These are phyloP conservation scores for Drosophila takahashii DNA, from an alignment of 1,140 invertebrate species.

Conservation along the genomic window DNA sequence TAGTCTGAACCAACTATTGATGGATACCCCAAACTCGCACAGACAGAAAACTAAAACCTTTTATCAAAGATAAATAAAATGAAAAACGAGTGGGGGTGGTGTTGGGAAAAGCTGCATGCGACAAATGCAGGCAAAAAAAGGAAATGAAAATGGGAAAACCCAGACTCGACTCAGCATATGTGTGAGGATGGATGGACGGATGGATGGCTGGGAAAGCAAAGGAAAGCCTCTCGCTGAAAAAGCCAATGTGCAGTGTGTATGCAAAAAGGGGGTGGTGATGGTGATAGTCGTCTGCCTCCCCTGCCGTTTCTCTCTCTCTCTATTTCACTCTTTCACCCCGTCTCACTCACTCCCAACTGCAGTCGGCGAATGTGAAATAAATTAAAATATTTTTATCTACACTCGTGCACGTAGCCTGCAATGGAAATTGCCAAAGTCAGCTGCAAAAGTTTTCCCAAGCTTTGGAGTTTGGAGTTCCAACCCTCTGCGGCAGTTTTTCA, in stretches of 20 bases:
- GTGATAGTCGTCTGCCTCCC: slow-evolving; percentile 16
- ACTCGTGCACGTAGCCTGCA: slow-evolving; percentile 71
- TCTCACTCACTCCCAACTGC: slow-evolving; percentile 36
- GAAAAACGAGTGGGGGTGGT: slow-evolving; percentile 23
- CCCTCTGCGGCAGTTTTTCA: slow-evolving; percentile 18
- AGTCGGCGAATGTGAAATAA: slow-evolving; percentile 76
- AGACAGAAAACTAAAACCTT: slow-evolving; percentile 69
- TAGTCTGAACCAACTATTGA: slow-evolving; percentile 50
- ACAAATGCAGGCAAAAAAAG: slow-evolving; percentile 58
- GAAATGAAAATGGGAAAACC: slow-evolving; percentile 32
- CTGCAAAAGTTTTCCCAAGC: slow-evolving; percentile 75
- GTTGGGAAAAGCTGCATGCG: slow-evolving; percentile 9
- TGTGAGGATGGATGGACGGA: slow-evolving; percentile 5
- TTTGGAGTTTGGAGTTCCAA: slow-evolving; percentile 53
- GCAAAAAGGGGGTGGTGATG: slow-evolving; percentile 33
- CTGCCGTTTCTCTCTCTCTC: background rate
- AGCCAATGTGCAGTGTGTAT: slow-evolving; percentile 62
- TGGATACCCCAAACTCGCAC: slow-evolving; percentile 30
- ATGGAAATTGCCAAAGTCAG: slow-evolving; percentile 58
- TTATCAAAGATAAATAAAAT: slow-evolving; percentile 83
- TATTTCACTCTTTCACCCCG: background rate
- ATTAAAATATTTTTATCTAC: slow-evolving; percentile 83
- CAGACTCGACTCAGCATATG: slow-evolving; percentile 37
- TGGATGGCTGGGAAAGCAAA: background rate
- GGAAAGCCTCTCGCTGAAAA: slow-evolving; percentile 38